Percentiles rank a stretch among this genome's conserved stretches.
phyloP scores from a whole-genome alignment of 2,888 invertebrate genomes.

The Drosophila histrio region DNA sequence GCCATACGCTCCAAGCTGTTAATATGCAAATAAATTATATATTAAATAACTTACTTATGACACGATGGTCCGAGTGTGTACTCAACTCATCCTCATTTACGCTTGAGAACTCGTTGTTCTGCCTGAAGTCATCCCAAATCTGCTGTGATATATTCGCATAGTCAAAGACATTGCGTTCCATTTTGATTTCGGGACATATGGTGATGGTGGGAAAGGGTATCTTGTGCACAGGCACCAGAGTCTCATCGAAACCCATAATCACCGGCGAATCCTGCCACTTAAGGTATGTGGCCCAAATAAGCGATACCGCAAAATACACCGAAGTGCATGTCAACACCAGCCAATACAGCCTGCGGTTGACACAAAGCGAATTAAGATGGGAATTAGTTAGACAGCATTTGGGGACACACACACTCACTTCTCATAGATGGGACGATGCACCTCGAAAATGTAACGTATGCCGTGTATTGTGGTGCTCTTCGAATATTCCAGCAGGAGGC shows the following conservation, averaged over 20 bases:
- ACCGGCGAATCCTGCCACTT: conserved; percentile 82
- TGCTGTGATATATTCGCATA: conserved; percentile 69
- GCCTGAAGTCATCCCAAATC: conserved; percentile 62
- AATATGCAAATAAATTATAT: not conserved
- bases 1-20: conserved; percentile 73
- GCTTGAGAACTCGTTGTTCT: conserved; percentile 38
- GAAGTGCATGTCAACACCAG: conserved; percentile 77
- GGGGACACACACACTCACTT: conserved; percentile 62
- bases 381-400: not conserved
- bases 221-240: conserved; percentile 80
- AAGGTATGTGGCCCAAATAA: conserved; percentile 79
- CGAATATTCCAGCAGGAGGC: conserved; percentile 81
- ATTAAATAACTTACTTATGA: not conserved
- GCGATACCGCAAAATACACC: conserved; percentile 76
- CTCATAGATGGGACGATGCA: conserved; percentile 81
- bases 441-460: conserved; percentile 82
- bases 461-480: conserved; percentile 82
- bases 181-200: conserved; percentile 83
- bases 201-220: conserved; percentile 83
- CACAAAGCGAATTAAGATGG: not conserved
- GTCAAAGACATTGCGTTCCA: conserved; percentile 77
- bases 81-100: conserved; percentile 63
- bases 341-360: conserved; percentile 76
- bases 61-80: too few species aligned
- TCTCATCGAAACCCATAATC: conserved; percentile 82